Base-by-base conservation (phyloP, 2,113 vertebrate species). In the Columba janthina region DNA sequence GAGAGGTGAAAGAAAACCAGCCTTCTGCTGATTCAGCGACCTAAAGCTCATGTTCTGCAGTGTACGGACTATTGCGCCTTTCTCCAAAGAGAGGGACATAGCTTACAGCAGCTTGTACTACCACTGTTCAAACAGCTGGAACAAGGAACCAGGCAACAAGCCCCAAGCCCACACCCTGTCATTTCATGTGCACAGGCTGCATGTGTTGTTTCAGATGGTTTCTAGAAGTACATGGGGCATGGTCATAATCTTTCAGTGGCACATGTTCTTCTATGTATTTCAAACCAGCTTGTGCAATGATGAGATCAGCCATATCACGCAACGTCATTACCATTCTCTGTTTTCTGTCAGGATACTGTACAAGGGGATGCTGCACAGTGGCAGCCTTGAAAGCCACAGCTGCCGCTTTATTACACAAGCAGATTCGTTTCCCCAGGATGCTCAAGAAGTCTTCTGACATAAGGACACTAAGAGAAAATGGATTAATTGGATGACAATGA, bases 241-340 rank as follows among this genome's bases (percentile, higher is more conserved):
- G 0, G 12, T 53, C 21, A 5, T 40, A 29, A 29, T 32, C 22
- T 21, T 58, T 51, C 10, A 1, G 57, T 17, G n/a, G n/a, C 10
- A 57, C 0, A 0, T 44, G n/a, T 8, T 34, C 19, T 62, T 74
- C 32, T 26, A 6, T 3, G 7, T 46, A 5, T 38, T 54, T 36
- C 62, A 40, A 74, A 84, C 64, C 36, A 72, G 31, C 8, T 77
- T 76, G 24, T 66, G 19, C 29, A 5, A 0, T 10, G 15, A 20
- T n/a, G 54, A 48, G n/a, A n/a, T 3, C 1, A 12, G 12, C 67
- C 75, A 9, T 24, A 11, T 64, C 62, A 32, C 0, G 0, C 28
- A 42, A n/a, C 38, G 46, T 44, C 31, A 3, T 31, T 89, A 44
- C 31, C 36, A 56, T 14, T 25, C 57, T 56, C 42, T 2, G 53